These are phyloP conservation scores for Rhagonycha fulva DNA, from an alignment of 2,888 invertebrate species.

Conservation along the genomic window DNA sequence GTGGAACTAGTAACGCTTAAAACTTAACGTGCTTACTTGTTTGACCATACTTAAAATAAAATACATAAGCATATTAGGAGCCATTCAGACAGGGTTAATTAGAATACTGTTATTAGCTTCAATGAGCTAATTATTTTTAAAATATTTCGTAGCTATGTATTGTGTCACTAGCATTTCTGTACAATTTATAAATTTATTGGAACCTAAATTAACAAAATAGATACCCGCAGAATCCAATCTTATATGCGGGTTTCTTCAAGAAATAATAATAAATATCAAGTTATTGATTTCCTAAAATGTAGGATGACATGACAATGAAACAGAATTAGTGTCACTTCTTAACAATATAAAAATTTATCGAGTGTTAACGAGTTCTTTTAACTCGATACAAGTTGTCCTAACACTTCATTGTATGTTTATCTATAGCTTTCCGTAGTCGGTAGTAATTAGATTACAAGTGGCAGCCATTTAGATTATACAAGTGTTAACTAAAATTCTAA, in stretches of 20 bases:
- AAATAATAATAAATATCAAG: slow-evolving; percentile 20
- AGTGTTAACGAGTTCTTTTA: slow-evolving; percentile 1
- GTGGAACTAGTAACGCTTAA: not conserved
- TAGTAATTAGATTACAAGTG: not conserved
- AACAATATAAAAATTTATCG: slow-evolving; percentile 26
- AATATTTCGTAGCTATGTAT: not conserved
- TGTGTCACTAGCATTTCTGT: not conserved
- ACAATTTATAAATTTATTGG: not conserved
- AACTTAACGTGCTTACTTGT: not conserved
- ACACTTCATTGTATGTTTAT: not conserved
- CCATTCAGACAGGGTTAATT: not conserved
- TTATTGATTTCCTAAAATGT: slow-evolving; percentile 26
- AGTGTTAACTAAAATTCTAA: not conserved
- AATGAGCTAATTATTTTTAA: too few species aligned
- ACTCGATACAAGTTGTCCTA: not conserved
- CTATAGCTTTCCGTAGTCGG: not conserved
- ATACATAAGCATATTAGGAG: not conserved
- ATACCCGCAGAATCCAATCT: slow-evolving; percentile 16
- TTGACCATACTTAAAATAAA: not conserved
- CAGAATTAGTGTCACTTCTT: slow-evolving; percentile 24
- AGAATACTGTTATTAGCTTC: not conserved
- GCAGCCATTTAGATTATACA: not conserved
- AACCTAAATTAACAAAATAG: not conserved
- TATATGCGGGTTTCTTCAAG: slow-evolving; percentile 20
- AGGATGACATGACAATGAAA: slow-evolving; percentile 25